phyloP scores from a whole-genome alignment of 2,113 vertebrate species.

The Hyla sarda region DNA sequence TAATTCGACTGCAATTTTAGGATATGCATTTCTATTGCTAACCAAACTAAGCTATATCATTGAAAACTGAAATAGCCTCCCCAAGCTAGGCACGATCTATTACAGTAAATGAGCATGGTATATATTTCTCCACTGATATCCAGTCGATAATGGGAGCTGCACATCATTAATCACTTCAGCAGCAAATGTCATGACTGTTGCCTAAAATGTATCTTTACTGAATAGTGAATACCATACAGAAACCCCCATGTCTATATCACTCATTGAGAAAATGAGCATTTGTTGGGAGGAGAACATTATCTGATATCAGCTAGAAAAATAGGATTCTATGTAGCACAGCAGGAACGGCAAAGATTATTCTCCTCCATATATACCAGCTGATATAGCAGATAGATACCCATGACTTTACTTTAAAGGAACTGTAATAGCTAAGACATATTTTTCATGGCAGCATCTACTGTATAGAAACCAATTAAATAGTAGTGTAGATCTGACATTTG shows the following conservation, averaged over 20 bases:
- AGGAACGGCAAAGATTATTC: neutral
- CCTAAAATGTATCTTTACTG: constrained; percentile 9
- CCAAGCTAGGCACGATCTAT: neutral
- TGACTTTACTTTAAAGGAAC: neutral
- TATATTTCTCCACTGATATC: neutral
- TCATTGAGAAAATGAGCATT: constrained; percentile 16
- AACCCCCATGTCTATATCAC: neutral
- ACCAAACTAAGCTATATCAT: neutral
- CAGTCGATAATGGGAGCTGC: neutral
- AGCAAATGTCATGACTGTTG: constrained; percentile 3
- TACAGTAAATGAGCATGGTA: neutral
- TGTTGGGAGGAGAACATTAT: neutral
- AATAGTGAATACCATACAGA: neutral
- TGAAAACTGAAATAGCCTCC: neutral
- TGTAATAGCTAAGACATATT: neutral
- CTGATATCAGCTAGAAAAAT: neutral
- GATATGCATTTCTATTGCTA: neutral
- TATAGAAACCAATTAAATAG: neutral
- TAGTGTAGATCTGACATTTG: neutral
- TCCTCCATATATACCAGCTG: neutral
- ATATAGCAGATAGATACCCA: neutral
- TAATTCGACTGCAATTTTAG: neutral
- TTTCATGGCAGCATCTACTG: neutral
- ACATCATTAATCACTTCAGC: constrained; percentile 12
- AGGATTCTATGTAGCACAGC: neutral